A percentile compares a stretch with the other conserved stretches of the same genome.
These are phyloP conservation scores for Magallana nippona DNA, from an alignment of 2,888 invertebrate species.

Conservation along the genomic window DNA sequence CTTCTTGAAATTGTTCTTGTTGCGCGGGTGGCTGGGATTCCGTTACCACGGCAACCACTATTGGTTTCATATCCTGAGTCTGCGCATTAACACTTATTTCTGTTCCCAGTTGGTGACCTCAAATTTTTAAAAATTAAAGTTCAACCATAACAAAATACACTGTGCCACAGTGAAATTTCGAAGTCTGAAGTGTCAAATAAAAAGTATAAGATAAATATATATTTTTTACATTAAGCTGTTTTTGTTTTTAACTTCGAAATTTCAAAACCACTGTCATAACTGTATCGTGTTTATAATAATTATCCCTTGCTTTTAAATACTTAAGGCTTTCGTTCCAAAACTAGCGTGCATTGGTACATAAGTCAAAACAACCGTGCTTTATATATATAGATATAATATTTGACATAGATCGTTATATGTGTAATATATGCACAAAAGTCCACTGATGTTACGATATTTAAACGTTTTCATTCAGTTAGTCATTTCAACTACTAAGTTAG, in stretches of 20 bases:
- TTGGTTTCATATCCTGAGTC: constrained; percentile 48
- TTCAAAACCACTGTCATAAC: no score
- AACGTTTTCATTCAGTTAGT: constrained; percentile 19
- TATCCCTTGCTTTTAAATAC: not conserved
- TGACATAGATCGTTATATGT: not conserved
- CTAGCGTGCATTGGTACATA: constrained; percentile 27
- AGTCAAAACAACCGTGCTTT: not conserved
- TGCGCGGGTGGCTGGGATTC: constrained; percentile 41
- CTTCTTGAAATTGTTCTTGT: constrained; percentile 45
- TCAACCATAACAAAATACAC: not conserved
- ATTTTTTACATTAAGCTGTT: not conserved
- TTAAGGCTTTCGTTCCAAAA: constrained; percentile 29
- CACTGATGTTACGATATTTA: constrained; percentile 32
- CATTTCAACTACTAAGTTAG: constrained; percentile 26
- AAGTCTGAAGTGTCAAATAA: not conserved
- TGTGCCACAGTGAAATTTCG: not conserved
- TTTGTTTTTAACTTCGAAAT: not conserved
- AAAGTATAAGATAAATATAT: not conserved
- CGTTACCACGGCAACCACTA: constrained; percentile 42
- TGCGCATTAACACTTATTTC: constrained; percentile 40
- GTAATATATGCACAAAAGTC: constrained; percentile 15
- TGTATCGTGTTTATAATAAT: not conserved
- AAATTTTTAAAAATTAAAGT: constrained; percentile 36
- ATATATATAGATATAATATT: not conserved
- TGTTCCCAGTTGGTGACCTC: constrained; percentile 38